Base-by-base conservation (phyloP, 2,113 vertebrate genomes). In the Phyllostomus discolor region DNA sequence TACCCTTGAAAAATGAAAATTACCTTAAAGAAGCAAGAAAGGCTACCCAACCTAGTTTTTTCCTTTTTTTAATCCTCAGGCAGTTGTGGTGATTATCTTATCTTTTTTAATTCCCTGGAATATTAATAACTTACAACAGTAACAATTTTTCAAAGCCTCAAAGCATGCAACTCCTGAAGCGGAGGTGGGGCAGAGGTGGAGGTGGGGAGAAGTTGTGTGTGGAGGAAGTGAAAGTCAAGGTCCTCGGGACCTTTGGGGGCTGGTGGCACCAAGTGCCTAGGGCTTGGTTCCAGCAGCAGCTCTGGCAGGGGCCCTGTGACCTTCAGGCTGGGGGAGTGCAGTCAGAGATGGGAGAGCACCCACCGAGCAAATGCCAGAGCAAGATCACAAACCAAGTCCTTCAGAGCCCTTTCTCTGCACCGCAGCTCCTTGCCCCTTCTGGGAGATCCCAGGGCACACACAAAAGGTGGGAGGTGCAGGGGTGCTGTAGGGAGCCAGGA, bases 351-450 rank as follows among this genome's bases (percentile, higher is more conserved):
- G 20, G 41, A 48, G 15, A 52, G 28, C 31, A 19, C 57, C 33
- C 10, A 33, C 17, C 17, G 10, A 2, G 4, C 8, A 10, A 22
- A 54, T 6, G 41, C 46, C 57, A 16, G 14, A 57, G 28, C 10
- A 22, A 17, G 15, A 6, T 72, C 64, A 5, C 15, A 5, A n/a
- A 35, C 20, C 1, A 0, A 4, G 20, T 35, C 62, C 62, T 69
- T 20, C 91, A 17, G 52, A 17, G 9, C 9, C n/a, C 83, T 22
- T 4, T 31, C 11, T 22, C n/a, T 4, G 14, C 33, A 31, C 26
- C 2, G 2, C 6, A 48, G 26, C 69, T 17, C 15, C 2, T 0
- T 10, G n/a, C 64, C 24, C 64, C 64, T 31, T 64, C 19, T 0
- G 5, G 12, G 41, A 66, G 73, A 57, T 12, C 43, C 62, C 33